Evolutionary conservation across 2,888 invertebrate genomes (phyloP).

Genomic region (Boloria euphrosyne): DNA sequence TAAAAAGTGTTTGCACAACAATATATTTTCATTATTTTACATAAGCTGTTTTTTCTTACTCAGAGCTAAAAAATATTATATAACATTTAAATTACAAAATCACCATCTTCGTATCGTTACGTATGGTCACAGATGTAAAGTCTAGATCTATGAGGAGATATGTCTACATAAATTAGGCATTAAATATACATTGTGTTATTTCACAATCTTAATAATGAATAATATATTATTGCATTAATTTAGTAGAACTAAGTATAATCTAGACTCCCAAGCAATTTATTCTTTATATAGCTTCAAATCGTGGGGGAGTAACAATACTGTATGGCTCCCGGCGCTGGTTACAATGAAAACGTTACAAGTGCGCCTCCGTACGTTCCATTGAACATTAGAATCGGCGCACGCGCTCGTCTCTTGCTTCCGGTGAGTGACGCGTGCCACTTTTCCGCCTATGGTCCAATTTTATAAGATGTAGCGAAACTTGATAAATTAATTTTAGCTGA

Average conservation of each 20-base stretch:
- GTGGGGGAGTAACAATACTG: constrained; percentile 57
- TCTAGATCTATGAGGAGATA: too few relatives aligned
- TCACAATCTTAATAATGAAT: too few relatives aligned
- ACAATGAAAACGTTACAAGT: constrained; percentile 81
- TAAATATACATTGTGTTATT: too few relatives aligned
- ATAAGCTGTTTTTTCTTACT: too few relatives aligned
- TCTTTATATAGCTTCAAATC: constrained; percentile 30
- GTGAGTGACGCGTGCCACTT: constrained; percentile 66
- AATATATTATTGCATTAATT: too few relatives aligned
- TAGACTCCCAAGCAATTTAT: constrained; percentile 27
- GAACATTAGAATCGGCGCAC: constrained; percentile 72
- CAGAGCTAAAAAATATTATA: too few relatives aligned
- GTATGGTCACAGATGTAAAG: too few relatives aligned
- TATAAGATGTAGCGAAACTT: constrained; percentile 41
- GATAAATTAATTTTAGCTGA: not conserved
- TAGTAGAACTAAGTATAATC: constrained; percentile 2
- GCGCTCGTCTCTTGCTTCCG: constrained; percentile 69
- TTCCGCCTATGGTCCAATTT: constrained; percentile 38
- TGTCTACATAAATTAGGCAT: too few relatives aligned
- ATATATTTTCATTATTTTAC: too few relatives aligned
- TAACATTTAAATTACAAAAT: too few relatives aligned
- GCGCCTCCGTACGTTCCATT: constrained; percentile 79
- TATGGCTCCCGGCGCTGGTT: constrained; percentile 53
- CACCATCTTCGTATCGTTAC: too few relatives aligned
- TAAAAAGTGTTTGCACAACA: too few relatives aligned